phyloP scores from a whole-genome alignment of 2,888 invertebrate genomes.

The Acleris emargana region DNA sequence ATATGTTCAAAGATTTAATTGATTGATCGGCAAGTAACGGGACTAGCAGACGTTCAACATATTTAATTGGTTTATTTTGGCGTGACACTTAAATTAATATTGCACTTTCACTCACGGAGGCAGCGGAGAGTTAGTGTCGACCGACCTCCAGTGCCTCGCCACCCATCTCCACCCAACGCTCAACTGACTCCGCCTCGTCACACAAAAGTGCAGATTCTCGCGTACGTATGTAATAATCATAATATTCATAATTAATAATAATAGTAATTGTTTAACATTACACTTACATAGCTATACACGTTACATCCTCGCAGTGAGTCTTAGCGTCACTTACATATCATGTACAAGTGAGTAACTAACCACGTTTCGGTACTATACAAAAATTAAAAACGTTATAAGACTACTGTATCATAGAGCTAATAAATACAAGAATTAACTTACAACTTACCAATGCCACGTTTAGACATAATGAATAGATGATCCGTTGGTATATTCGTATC shows the following conservation, averaged over 20 bases:
- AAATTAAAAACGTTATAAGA: constrained; percentile 81
- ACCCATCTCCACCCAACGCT: constrained; percentile 2
- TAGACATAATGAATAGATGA: constrained; percentile 63
- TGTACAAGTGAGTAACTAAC: constrained; percentile 64
- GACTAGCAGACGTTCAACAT: constrained; percentile 5
- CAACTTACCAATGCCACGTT: constrained; percentile 68
- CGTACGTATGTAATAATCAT: constrained; percentile 44
- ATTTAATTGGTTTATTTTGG: not conserved
- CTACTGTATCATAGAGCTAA: constrained; percentile 79
- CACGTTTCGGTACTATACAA: constrained; percentile 79
- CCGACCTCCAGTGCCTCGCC: not conserved
- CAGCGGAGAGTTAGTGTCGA: constrained; percentile 6
- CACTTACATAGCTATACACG: constrained; percentile 78
- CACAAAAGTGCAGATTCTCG: constrained; percentile 34
- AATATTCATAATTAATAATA: constrained; percentile 47
- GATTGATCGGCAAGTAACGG: constrained; percentile 6
- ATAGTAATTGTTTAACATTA: constrained; percentile 66
- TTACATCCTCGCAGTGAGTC: constrained; percentile 65
- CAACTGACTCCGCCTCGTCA: constrained; percentile 42
- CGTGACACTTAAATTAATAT: constrained; percentile 27
- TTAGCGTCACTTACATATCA: constrained; percentile 68
- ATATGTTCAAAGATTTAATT: not conserved
- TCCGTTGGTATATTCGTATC: constrained; percentile 69
- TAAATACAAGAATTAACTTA: constrained; percentile 81
- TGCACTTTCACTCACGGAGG: constrained; percentile 29